Base-by-base conservation (phyloP, 2,797 vertebrate species). In the Esox masquinongy region DNA sequence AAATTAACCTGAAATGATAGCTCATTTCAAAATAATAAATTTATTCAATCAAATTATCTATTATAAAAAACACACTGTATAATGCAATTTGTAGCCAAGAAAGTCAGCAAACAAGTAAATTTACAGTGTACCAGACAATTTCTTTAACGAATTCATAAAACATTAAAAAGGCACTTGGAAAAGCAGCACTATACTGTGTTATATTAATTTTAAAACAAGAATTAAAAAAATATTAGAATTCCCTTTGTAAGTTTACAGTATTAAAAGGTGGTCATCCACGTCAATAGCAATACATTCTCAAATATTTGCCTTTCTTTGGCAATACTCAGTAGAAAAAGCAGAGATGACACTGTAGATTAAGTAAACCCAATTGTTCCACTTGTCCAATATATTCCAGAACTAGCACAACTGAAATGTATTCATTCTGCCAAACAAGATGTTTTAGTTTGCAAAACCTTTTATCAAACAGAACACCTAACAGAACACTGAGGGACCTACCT, bases 91-190 rank as follows among this genome's bases (percentile, higher is more conserved):
- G 69, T 77, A 71, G 63, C 36, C 61, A 78, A 70, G 84, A 61
- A 79, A 74, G 72, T 36, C 29, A 77, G 84, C 82, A 82, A 85
- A 77, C 76, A 72, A 49, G 66, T 53, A 43, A 77, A 82, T 74
- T 47, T 74, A 73, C 43, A 79, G 22, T 70, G 61, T 61, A 85
- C 74, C 79, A 73, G 77, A 77, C 39, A 26, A 0, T 64, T 70
- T 84, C 88, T 89, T 77, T 72, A 75, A 85, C 81, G 66, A 56
- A 75, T 80, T 64, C 66, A 75, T 83, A 80, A 79, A 81, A 83
- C 75, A 80, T 78, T 72, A 80, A 83, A 88, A 94, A 59, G 92
- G 92, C 93, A 94, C 93, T 92, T 86, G 76, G 89, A 90, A 83
- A 82, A 87, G 90, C 87, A 85, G 83, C 84, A 80, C 87, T 66